Conservation (phyloP, 2,113 vertebrate species). For the Capreolus pygargus region DNA sequence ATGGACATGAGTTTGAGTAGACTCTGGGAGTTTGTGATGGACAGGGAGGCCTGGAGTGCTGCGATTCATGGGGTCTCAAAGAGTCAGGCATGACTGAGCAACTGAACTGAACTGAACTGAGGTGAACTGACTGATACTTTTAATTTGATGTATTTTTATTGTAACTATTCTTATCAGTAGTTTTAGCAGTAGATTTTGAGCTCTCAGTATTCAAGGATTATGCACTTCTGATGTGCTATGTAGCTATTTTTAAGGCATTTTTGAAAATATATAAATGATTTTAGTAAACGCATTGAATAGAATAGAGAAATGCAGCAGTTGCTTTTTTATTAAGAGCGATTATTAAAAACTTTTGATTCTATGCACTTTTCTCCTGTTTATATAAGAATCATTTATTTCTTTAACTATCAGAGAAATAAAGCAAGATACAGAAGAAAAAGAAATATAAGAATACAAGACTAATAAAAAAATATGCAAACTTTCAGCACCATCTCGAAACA, state of each 20-base stretch:
- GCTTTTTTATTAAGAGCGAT: not conserved
- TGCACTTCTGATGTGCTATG: not conserved
- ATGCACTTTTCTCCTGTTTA: not conserved
- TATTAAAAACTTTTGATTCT: not conserved
- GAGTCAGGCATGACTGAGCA: too few species aligned
- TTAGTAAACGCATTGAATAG: not conserved
- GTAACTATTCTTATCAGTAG: not conserved
- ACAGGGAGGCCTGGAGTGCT: too few species aligned
- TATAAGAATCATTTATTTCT: not conserved
- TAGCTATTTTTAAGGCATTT: not conserved
- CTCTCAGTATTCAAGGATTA: not conserved
- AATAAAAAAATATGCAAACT: not conserved
- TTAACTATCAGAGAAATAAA: not conserved
- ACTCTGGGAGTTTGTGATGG: too few species aligned
- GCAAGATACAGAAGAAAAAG: conserved; percentile 4
- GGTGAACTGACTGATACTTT: not conserved
- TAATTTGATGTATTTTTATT: not conserved
- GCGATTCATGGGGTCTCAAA: too few species aligned
- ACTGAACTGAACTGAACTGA: too few species aligned
- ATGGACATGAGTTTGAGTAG: too few species aligned
- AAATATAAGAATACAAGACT: not conserved
- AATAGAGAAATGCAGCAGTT: not conserved
- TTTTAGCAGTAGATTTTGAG: not conserved
- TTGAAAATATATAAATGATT: not conserved
- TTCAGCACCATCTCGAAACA: conserved; percentile 24